Base-by-base conservation (phyloP, 2,888 invertebrate species). In the Drosophila antonietae region DNA sequence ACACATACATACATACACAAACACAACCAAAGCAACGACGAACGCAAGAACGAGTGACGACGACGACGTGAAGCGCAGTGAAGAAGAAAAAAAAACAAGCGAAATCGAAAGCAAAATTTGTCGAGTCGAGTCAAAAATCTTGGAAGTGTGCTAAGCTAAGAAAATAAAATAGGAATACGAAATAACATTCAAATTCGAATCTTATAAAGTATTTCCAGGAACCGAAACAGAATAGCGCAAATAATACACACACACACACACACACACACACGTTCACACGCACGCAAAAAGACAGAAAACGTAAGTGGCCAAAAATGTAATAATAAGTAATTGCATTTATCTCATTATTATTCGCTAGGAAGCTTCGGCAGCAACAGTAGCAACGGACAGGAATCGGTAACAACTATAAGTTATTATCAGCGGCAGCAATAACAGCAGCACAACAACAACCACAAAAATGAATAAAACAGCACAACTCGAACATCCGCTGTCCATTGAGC, bases 401-500 rank as follows among this genome's bases (percentile, higher is more conserved):
- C 52, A 47, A 66, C 37, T 53, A 61, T 35, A 69, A 31, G 43
- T 53, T 60, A 55, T 55, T 66, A 75, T 52, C 73, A 57, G 41
- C 18, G 67, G 43, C 47, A 61, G 23, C 68, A 43, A 37, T 10
- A 68, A 41, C 44, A 57, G 58, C 60, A 66, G 43, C 39, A 53
- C 49, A 47, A 52, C 47, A 61, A 31, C 60, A 56, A 28, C 58
- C 46, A 49, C 56, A 58, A 52, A 52, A 59, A 68, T 67, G 77
- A 75, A 58, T 53, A 78, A 71, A 80, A 72, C 62, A 56, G 63
- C 63, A 66, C 95, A 95, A 92, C 95, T 95, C 90, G 96, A 96
- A 59, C 70, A 78, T 62, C 95, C 97, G 93, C 94, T 98, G 93
- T 94, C 95, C 93, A 97, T 98, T 95, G 97, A 97, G 92, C 98